Conservation (phyloP, 2,113 vertebrate species). For the Microtus pennsylvanicus region DNA sequence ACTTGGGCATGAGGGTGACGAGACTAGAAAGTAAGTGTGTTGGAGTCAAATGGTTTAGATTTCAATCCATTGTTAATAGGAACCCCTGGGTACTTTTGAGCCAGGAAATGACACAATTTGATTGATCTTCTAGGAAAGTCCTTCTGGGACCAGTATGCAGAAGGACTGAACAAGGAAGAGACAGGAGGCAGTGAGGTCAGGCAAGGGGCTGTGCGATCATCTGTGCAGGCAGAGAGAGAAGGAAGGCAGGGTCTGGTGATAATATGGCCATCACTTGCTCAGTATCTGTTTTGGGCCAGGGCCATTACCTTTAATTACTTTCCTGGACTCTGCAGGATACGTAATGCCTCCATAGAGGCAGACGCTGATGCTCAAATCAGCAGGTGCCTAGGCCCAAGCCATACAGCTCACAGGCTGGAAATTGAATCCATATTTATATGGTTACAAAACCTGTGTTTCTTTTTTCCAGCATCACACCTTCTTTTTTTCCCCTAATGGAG, state of each 20-base stretch:
- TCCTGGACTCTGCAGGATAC: not conserved
- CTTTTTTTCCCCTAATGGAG: not conserved
- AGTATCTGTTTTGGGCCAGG: not conserved
- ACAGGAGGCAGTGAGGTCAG: not conserved
- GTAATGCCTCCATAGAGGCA: not conserved
- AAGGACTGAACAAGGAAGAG: constrained; percentile 42
- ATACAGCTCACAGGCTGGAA: not conserved
- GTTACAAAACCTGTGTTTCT: not conserved
- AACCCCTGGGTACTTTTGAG: constrained; percentile 37
- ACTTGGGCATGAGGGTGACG: not conserved
- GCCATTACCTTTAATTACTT: not conserved
- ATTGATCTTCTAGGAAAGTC: constrained; percentile 54
- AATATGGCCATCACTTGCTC: not conserved
- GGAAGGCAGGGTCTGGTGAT: not conserved
- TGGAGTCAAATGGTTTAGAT: constrained; percentile 34
- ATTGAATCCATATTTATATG: not conserved
- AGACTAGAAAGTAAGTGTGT: not conserved
- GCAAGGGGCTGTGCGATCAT: not conserved
- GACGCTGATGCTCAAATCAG: not conserved
- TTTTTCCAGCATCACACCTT: not conserved
- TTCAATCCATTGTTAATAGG: constrained; percentile 43
- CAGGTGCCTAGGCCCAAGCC: not conserved
- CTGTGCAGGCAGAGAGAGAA: not conserved
- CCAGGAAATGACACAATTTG: constrained; percentile 21
- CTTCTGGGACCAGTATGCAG: not conserved